These are phyloP conservation scores for Scylla paramamosain DNA, from an alignment of 1,140 invertebrate species.

Conservation along the genomic window DNA sequence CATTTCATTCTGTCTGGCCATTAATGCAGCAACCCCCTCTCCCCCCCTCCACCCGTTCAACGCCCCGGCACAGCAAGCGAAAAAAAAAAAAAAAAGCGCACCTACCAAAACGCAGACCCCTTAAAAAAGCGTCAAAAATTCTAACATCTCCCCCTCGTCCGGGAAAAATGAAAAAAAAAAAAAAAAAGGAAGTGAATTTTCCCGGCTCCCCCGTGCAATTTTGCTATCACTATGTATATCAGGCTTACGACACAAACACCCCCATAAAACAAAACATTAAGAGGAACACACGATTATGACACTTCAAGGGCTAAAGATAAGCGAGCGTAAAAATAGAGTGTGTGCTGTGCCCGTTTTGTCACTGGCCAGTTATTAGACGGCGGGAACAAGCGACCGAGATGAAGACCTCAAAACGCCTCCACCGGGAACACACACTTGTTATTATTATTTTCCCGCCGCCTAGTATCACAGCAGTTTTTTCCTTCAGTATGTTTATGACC, in stretches of 20 bases:
- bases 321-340: constrained; percentile 68
- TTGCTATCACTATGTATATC: constrained; percentile 67
- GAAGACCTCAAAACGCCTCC: constrained; percentile 17
- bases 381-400: neutral
- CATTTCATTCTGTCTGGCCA: neutral
- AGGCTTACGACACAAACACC: constrained; percentile 69
- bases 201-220: constrained; percentile 60
- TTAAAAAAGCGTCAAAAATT: constrained; percentile 45
- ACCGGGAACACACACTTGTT: neutral
- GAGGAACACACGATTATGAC: constrained; percentile 72
- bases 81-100: neutral
- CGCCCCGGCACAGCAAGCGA: neutral
- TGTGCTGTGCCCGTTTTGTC: neutral
- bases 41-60: neutral
- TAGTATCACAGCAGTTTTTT: neutral
- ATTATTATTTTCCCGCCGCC: neutral
- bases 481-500: neutral
- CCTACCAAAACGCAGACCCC: neutral
- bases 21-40: neutral
- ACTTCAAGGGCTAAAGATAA: constrained; percentile 72
- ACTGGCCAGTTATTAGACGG: neutral
- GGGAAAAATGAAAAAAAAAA: neutral
- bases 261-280: constrained; percentile 72
- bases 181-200: constrained; percentile 38
- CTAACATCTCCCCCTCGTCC: constrained; percentile 6